A percentile compares a stretch with the other conserved stretches of the same genome.
Evolutionary conservation across 1,140 invertebrate species (phyloP).

Genomic region (Lordiphosa mommai): DNA sequence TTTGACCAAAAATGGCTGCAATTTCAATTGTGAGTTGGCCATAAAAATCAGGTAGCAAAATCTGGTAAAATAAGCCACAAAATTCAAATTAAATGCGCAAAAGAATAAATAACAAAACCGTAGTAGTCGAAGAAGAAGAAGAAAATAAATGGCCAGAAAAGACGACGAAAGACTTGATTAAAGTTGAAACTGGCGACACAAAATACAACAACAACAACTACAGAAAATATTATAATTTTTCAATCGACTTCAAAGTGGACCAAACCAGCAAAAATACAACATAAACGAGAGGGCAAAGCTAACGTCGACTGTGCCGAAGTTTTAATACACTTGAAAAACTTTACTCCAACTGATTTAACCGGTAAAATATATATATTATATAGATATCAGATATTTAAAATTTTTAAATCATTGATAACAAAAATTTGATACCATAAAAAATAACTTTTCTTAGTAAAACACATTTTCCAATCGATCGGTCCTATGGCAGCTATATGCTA

Average conservation of each 20-base stretch:
- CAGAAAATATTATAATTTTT: conserved; percentile 49
- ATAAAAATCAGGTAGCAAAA: conserved; percentile 56
- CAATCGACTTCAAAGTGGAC: conserved; percentile 28
- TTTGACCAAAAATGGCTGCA: conserved; percentile 1
- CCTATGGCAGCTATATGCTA: no score
- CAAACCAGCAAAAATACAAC: not conserved
- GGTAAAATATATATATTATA: no score
- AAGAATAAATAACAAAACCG: conserved; percentile 46
- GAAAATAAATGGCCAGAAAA: conserved; percentile 9
- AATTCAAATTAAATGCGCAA: conserved; percentile 58
- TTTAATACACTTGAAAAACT: conserved; percentile 4
- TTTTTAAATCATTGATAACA: no score
- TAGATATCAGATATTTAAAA: no score
- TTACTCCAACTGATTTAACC: no score
- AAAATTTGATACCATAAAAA: no score
- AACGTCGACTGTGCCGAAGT: not conserved
- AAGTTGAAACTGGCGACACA: conserved; percentile 50
- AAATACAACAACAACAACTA: conserved; percentile 57
- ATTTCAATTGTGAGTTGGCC: conserved; percentile 20
- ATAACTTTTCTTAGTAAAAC: no score
- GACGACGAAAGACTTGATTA: conserved; percentile 42
- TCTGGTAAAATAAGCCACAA: conserved; percentile 18
- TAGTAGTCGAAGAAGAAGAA: conserved; percentile 9
- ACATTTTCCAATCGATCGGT: no score
- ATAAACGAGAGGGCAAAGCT: not conserved